Evolutionary conservation across 2,797 vertebrate species (phyloP).

Genomic region (Enteromius argenteus): DNA sequence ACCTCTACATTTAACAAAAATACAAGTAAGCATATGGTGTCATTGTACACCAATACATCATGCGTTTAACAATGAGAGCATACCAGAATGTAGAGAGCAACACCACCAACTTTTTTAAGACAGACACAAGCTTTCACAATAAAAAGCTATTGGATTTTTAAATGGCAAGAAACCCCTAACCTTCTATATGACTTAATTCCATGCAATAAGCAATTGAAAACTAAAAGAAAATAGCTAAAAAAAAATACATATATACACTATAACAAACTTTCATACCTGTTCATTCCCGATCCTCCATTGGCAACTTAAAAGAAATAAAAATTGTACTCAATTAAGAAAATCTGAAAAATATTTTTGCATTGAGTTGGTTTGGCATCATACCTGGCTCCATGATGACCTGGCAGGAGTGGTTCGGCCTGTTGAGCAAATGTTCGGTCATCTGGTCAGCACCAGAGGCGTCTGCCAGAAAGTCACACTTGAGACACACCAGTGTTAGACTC

Average conservation of each 20-base stretch:
- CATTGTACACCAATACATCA: constrained; percentile 61
- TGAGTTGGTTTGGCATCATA: not conserved
- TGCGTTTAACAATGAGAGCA: constrained; percentile 47
- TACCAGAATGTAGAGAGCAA: constrained; percentile 28
- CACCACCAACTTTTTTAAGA: not conserved
- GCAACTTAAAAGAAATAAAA: constrained; percentile 26
- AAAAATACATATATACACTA: not conserved
- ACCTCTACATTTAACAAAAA: constrained; percentile 58
- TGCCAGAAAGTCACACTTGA: constrained; percentile 90
- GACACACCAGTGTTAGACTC: constrained; percentile 88
- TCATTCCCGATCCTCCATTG: constrained; percentile 35
- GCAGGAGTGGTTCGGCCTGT: constrained; percentile 86
- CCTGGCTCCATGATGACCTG: constrained; percentile 84
- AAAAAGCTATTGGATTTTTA: not conserved
- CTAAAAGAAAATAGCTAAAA: not conserved
- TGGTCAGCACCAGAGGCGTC: constrained; percentile 86
- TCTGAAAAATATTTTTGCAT: not conserved
- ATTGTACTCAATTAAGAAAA: not conserved
- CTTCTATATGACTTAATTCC: not conserved
- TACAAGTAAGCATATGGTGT: constrained; percentile 60
- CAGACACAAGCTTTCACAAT: constrained; percentile 7
- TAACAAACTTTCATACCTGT: constrained; percentile 11
- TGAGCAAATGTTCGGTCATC: constrained; percentile 91
- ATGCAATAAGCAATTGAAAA: constrained; percentile 7
- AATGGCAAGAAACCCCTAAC: constrained; percentile 2